These are phyloP conservation scores for Bursaphelenchus okinawaensis DNA, from an alignment of 2,888 invertebrate genomes.

Conservation along the genomic window DNA sequence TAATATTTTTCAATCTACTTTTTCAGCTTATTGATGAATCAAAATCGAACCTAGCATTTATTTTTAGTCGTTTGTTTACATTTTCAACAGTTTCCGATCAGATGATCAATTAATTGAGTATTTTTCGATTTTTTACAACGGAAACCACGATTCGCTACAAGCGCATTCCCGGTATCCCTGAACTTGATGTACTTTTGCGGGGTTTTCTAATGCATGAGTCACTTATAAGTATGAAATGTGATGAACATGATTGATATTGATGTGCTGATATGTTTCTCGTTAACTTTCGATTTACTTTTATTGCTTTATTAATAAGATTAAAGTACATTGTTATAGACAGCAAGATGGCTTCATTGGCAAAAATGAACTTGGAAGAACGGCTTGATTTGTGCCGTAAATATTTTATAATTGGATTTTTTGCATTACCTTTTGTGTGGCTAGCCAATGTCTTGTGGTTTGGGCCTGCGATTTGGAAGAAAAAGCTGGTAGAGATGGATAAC, in stretches of 20 bases:
- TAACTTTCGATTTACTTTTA: too few relatives aligned
- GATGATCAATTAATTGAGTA: neutral
- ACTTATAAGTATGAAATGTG: too few relatives aligned
- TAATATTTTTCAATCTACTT: too few relatives aligned
- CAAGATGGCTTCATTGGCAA: conserved; percentile 11
- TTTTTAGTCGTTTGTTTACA: neutral
- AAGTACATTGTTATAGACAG: too few relatives aligned
- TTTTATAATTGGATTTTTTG: conserved; percentile 19
- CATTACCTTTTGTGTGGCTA: conserved; percentile 23
- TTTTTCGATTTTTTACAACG: neutral
- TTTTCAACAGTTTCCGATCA: neutral
- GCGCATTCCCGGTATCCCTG: too few relatives aligned
- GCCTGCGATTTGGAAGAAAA: conserved; percentile 2
- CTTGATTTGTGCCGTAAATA: conserved; percentile 25
- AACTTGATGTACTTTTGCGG: too few relatives aligned
- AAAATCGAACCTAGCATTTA: neutral
- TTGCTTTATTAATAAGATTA: too few relatives aligned
- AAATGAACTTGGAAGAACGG: conserved; percentile 12
- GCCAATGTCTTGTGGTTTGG: conserved; percentile 25
- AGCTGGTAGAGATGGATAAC: neutral
- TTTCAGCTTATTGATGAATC: neutral
- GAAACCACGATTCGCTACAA: too few relatives aligned
- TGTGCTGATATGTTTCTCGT: too few relatives aligned
- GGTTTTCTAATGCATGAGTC: too few relatives aligned
- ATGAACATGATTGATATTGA: too few relatives aligned